Evolutionary conservation across 2,888 invertebrate genomes (phyloP).

Genomic region (Acholoe squamosa): DNA sequence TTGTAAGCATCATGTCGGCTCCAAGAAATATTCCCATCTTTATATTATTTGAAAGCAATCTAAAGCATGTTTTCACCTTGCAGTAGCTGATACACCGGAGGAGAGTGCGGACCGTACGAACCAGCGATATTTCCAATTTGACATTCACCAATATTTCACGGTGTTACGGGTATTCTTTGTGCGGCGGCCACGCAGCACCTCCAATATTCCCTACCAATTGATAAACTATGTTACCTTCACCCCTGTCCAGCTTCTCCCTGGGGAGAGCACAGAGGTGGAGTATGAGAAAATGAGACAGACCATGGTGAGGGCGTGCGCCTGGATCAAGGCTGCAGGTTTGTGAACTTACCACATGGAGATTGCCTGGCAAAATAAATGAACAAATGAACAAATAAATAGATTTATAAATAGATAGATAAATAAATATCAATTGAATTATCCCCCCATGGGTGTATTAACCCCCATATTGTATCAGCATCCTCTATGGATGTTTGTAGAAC

Average conservation of each 20-base stretch:
- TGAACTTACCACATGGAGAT: not conserved
- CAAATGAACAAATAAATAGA: too few relatives aligned
- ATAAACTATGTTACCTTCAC: conserved; percentile 68
- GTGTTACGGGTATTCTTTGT: conserved; percentile 64
- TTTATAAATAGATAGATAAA: too few relatives aligned
- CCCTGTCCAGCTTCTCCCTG: conserved; percentile 66
- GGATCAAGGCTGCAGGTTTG: conserved; percentile 66
- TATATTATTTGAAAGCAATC: too few relatives aligned
- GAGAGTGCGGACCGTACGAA: conserved; percentile 54
- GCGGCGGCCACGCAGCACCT: not conserved
- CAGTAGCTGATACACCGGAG: not conserved
- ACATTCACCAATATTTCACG: conserved; percentile 63
- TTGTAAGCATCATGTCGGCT: too few relatives aligned
- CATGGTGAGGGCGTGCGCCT: conserved; percentile 65
- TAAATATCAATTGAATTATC: too few relatives aligned
- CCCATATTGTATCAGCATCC: too few relatives aligned
- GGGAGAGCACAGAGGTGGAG: conserved; percentile 57
- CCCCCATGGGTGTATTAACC: too few relatives aligned
- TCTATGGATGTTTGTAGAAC: too few relatives aligned
- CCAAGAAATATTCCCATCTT: too few relatives aligned
- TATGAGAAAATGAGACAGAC: conserved; percentile 66
- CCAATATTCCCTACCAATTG: not conserved
- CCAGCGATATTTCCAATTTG: conserved; percentile 61
- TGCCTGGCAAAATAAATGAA: too few relatives aligned
- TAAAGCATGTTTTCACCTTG: too few relatives aligned